Percentiles rank a stretch among this genome's conserved stretches.
These are phyloP conservation scores for Drosophila percnosoma DNA, from an alignment of 2,888 invertebrate genomes.

Conservation along the genomic window DNA sequence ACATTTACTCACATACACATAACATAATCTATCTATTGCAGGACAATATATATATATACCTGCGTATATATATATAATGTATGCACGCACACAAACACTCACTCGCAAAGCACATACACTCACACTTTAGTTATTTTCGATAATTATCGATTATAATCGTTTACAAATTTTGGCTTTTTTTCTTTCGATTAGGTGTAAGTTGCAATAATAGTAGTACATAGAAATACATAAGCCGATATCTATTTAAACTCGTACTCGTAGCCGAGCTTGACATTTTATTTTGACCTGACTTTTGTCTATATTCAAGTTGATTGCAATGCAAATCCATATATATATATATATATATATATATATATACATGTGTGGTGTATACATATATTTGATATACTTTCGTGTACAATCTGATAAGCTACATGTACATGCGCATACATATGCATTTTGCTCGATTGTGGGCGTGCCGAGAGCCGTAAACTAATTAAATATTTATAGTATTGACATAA, in stretches of 20 bases:
- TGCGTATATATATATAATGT: neutral
- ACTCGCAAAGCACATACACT: neutral
- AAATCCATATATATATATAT: slow-evolving; percentile 20
- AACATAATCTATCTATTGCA: slow-evolving; percentile 3
- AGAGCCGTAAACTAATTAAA: slow-evolving; percentile 28
- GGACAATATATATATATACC: slow-evolving; percentile 5
- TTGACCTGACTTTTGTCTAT: slow-evolving; percentile 29
- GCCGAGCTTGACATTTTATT: slow-evolving; percentile 19
- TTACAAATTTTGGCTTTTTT: slow-evolving; percentile 41
- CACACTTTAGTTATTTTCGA: slow-evolving; percentile 16
- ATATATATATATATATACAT: slow-evolving; percentile 12
- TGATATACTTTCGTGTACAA: slow-evolving; percentile 30
- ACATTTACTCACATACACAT: slow-evolving; percentile 9
- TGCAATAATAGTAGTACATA: slow-evolving; percentile 33
- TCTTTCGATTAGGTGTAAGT: slow-evolving; percentile 30
- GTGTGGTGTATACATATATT: slow-evolving; percentile 4
- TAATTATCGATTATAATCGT: slow-evolving; percentile 18
- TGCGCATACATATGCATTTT: slow-evolving; percentile 15
- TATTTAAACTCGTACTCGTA: slow-evolving; percentile 21
- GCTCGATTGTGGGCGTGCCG: slow-evolving; percentile 29
- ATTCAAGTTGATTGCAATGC: slow-evolving; percentile 40
- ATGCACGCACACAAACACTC: slow-evolving; percentile 21
- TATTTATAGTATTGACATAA: slow-evolving; percentile 26
- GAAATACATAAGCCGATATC: slow-evolving; percentile 21
- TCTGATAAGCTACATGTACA: slow-evolving; percentile 21